These are phyloP conservation scores for Serilophus lunatus DNA, from an alignment of 2,113 vertebrate genomes.

Conservation along the genomic window DNA sequence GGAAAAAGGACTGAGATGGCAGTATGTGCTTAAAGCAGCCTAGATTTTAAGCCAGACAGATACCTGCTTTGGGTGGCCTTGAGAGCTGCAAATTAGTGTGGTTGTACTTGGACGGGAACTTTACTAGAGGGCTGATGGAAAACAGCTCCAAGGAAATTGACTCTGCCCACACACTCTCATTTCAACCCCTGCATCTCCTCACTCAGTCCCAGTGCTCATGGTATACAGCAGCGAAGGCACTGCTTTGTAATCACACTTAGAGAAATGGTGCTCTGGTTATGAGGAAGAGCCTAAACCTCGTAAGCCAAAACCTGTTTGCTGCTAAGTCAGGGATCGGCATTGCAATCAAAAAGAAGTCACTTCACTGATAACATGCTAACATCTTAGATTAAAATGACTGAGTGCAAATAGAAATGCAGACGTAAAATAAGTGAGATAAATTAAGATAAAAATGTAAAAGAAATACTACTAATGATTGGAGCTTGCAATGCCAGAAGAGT, in stretches of 20 bases:
- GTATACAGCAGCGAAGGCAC: background rate
- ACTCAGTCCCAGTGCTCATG: background rate
- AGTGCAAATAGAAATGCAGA: background rate
- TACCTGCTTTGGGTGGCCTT: background rate
- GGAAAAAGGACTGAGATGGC: background rate
- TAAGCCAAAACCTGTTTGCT: background rate
- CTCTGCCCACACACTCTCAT: background rate
- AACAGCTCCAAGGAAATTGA: background rate
- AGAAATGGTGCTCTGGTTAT: background rate
- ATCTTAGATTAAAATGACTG: background rate
- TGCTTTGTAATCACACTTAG: background rate
- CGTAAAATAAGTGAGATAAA: background rate
- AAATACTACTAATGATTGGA: background rate
- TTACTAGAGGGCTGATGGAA: background rate
- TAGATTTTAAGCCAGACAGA: background rate
- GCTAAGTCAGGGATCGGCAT: background rate
- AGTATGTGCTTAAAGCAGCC: background rate
- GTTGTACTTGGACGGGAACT: background rate
- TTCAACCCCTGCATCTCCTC: background rate
- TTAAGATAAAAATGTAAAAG: background rate
- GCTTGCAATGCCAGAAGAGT: background rate
- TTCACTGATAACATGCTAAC: background rate
- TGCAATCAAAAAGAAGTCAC: background rate
- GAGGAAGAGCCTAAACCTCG: background rate
- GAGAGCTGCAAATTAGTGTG: background rate